Evolutionary conservation across 2,113 vertebrate species (phyloP), one percentile per base, ranked within the genome.

Genomic region (Callorhinus ursinus): DNA sequence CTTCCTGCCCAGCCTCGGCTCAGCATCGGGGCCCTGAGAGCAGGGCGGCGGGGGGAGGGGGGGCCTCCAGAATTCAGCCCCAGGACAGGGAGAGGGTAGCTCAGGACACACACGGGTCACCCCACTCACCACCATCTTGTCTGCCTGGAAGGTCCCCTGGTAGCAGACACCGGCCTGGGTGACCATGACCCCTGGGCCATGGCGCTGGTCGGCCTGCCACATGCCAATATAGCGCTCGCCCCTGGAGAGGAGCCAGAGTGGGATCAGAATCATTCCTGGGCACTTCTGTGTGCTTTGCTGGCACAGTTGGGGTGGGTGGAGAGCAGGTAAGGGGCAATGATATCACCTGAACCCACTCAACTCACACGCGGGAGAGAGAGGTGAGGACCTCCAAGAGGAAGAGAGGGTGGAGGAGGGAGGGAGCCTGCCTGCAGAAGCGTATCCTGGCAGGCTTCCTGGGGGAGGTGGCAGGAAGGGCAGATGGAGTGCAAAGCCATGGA

Each of bases 211-310:
- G 0, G 99, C 98, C 1, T 94, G 88, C 99, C 99, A 99, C 83
- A 98, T 98, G 80, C 99, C 99, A 0, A 99, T 98, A 93, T 99
- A 99, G 36, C 98, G 95, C 89, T 99, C 98, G 0, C 98, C 99
- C 94, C 99, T 99, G 97, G 4, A 8, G 19, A 7, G 6, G 22
- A 87, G 63, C 16, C 42, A 42, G 72, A 80, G 39, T 2, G 24
- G 51, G 51, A 14, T 51, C 81, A 49, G 81, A 71, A 71, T 11
- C 2, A 9, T 59, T 14, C 11, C 57, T 7, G 15, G 4, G 86
- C 9, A 61, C 82, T 39, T 69, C 67, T 26, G 28, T 14, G 59
- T 51, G 49, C 26, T 77, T 46, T 42, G 51, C n/a, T 31, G 31
- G 28, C 39, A 33, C 2, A 31, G 65, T 3, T 53, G 46, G 28